Percentiles rank a stretch among this genome's conserved stretches.
Evolutionary conservation across 2,888 invertebrate genomes (phyloP).

Genomic region (Parasteatoda lunata): DNA sequence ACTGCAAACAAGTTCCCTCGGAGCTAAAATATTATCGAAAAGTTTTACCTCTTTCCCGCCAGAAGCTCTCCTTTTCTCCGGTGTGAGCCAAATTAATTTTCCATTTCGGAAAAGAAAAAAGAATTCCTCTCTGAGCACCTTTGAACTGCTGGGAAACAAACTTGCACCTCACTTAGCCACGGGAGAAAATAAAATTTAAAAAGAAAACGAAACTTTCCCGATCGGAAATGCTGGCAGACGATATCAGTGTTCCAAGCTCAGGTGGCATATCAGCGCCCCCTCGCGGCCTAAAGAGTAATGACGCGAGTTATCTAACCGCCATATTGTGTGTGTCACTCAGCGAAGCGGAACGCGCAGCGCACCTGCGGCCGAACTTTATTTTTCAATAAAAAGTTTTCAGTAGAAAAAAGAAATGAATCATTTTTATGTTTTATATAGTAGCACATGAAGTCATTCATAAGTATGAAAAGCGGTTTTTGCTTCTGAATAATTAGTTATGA

Average conservation of each 20-base stretch:
- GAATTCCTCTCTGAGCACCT: not conserved
- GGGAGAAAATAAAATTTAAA: not conserved
- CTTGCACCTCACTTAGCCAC: not conserved
- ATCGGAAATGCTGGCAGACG: not conserved
- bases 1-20: not conserved
- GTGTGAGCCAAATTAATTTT: not conserved
- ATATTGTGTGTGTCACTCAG: slow-evolving; percentile 5
- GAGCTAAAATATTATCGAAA: slow-evolving; percentile 3
- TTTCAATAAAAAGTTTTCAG: not conserved
- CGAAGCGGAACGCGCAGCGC: not conserved
- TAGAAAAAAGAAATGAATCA: not conserved
- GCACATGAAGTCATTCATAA: not conserved
- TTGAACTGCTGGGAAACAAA: not conserved
- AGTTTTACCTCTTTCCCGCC: not conserved
- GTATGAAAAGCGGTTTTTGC: not conserved
- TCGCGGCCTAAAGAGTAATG: not conserved
- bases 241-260: not conserved
- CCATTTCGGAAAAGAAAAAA: not conserved
- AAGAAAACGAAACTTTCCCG: not conserved
- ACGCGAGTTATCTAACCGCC: not conserved
- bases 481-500: not conserved
- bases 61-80: not conserved
- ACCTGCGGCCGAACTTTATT: not conserved
- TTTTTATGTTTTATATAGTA: not conserved
- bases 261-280: slow-evolving; percentile 3